A percentile compares a stretch with the other conserved stretches of the same genome.
These are phyloP conservation scores for Mesochorus sp. DNA, from an alignment of 2,888 invertebrate genomes.

Conservation along the genomic window DNA sequence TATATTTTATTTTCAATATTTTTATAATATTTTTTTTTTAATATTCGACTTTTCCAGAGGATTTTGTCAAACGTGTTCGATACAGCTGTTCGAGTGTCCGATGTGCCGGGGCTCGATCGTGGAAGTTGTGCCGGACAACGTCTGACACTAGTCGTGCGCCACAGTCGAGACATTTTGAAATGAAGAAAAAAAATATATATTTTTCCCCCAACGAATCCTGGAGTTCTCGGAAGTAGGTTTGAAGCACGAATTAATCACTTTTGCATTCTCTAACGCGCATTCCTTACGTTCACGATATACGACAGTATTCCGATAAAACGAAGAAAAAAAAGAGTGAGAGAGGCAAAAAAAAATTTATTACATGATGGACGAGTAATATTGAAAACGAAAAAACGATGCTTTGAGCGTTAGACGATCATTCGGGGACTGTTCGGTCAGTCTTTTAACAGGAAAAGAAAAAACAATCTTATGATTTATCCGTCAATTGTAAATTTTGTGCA, in stretches of 20 bases:
- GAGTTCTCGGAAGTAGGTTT: conserved; percentile 27
- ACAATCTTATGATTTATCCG: neutral
- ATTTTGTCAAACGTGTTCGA: conserved; percentile 91
- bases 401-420: conserved; percentile 8
- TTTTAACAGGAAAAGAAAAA: conserved; percentile 29
- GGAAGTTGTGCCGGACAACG: conserved; percentile 82
- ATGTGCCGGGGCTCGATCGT: conserved; percentile 90
- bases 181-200: conserved; percentile 1
- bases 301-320: conserved; percentile 67
- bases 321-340: neutral
- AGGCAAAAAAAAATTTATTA: conserved; percentile 1
- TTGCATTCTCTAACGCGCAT: conserved; percentile 58
- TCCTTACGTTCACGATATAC: conserved; percentile 68
- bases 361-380: neutral
- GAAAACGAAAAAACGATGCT: neutral
- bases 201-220: conserved; percentile 22
- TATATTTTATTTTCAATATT: neutral
- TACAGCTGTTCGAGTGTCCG: conserved; percentile 92
- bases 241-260: conserved; percentile 24
- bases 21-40: neutral
- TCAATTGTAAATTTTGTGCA: conserved; percentile 4
- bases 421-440: conserved; percentile 3
- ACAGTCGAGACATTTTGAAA: conserved; percentile 40
- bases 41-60: conserved; percentile 88
- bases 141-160: conserved; percentile 79